These are phyloP conservation scores for Aricia artaxerxes DNA, from an alignment of 2,888 invertebrate genomes.

Conservation along the genomic window DNA sequence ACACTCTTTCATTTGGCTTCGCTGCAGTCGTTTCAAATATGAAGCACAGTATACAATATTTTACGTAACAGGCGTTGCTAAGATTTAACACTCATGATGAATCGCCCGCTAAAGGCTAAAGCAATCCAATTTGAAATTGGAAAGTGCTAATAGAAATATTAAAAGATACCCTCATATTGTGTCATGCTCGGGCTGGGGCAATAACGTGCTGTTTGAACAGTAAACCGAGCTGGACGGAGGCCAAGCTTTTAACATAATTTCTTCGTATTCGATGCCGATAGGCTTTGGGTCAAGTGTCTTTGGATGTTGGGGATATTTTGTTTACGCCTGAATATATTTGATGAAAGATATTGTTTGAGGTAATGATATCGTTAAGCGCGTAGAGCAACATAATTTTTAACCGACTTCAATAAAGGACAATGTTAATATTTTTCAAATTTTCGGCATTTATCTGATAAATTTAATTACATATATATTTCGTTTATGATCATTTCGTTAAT, in stretches of 20 bases:
- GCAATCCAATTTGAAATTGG: background rate
- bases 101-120: background rate
- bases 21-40: too few species aligned
- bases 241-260: slow-evolving; percentile 35
- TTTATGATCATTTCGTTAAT: too few species aligned
- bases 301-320: slow-evolving; percentile 13
- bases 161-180: background rate
- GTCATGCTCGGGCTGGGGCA: background rate
- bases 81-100: background rate
- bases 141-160: background rate
- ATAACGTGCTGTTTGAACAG: slow-evolving; percentile 30
- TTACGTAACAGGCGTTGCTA: background rate
- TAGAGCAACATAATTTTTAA: too few species aligned
- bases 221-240: slow-evolving; percentile 28
- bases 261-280: slow-evolving; percentile 23
- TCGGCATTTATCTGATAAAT: too few species aligned
- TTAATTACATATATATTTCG: too few species aligned
- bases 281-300: slow-evolving; percentile 20
- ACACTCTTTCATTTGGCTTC: too few species aligned
- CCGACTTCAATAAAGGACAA: too few species aligned
- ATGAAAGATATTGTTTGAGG: too few species aligned
- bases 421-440: too few species aligned
- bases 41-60: background rate
- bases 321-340: slow-evolving; percentile 4
- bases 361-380: too few species aligned